Evolutionary conservation across 1,140 invertebrate genomes (phyloP), one percentile per base, ranked within the genome.

Genomic region (Caenorhabditis tropicalis): DNA sequence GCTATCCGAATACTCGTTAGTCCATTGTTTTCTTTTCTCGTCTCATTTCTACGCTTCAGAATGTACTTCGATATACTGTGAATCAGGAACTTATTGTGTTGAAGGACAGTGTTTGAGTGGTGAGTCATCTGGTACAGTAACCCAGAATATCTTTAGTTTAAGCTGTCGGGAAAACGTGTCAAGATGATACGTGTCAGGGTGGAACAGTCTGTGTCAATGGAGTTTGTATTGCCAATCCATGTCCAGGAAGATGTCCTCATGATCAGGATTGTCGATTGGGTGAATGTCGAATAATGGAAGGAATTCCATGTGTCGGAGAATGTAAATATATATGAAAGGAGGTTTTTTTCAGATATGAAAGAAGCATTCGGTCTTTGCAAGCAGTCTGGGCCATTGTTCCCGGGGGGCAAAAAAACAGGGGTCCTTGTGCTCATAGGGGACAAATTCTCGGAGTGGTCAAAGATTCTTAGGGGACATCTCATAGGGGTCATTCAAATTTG

Each of bases 61-160:
- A 15, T 90, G 89, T 60, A 86, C 88, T 12, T 82, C 87, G 48
- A 48, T 90, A 24, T 84, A 88, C 56, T 90, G 89, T 65, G 86
- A 85, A 33, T 36, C 82, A 6, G 88, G 85, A 12, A 83, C 84
- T 19, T 86, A 88, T 58, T 89, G 89, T 79, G 70, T 89, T 24
- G 89, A 90, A 65, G 89, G 89, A n/a, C 83, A 86, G 51, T 89
- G 89, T 58, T 31, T 88, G 24, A 87, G 82, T 79, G 85, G 85
- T 87, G 39, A 49, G 29, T n/a, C n/a, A 0, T 36, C 6, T 1
- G 6, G 19, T 29, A 27, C 19, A 5, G 31, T 6, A 43, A 27
- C 21, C 21, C 16, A 24, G 19, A 16, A 70, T 4, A 2, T 51
- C 16, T 16, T n/a, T 10, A 15, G 1, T 81, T 84, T 21, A 31